These are phyloP conservation scores for Avahi laniger DNA, from an alignment of 2,797 vertebrate species.

Conservation along the genomic window DNA sequence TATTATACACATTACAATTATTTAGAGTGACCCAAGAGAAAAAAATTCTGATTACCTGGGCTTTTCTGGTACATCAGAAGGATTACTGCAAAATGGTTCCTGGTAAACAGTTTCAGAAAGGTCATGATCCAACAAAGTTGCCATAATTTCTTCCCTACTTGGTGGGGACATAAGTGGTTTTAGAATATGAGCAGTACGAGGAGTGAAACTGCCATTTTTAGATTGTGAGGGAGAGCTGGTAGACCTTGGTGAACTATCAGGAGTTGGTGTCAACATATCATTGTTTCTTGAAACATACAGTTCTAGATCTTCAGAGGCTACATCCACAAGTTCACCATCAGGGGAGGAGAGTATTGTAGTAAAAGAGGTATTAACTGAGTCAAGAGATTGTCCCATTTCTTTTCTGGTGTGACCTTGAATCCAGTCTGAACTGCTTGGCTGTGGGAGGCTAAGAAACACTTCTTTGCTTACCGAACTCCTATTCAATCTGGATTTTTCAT, in stretches of 20 bases:
- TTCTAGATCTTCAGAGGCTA: slow-evolving; percentile 89
- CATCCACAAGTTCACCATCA: slow-evolving; percentile 90
- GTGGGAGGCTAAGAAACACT: slow-evolving; percentile 91
- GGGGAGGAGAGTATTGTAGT: slow-evolving; percentile 86
- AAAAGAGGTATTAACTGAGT: slow-evolving; percentile 90
- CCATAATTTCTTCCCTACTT: slow-evolving; percentile 96
- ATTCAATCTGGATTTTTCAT: slow-evolving; percentile 84
- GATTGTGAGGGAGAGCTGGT: slow-evolving; percentile 93
- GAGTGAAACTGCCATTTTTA: slow-evolving; percentile 89
- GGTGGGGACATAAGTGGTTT: slow-evolving; percentile 99
- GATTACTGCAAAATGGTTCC: slow-evolving; percentile 98
- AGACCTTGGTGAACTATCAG: slow-evolving; percentile 96
- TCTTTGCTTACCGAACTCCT: slow-evolving; percentile 87
- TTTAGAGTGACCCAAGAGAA: neutral
- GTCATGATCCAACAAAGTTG: slow-evolving; percentile 93
- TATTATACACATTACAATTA: neutral
- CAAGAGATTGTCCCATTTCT: slow-evolving; percentile 87
- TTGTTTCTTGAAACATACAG: slow-evolving; percentile 87
- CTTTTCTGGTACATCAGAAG: slow-evolving; percentile 94
- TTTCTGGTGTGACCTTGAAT: slow-evolving; percentile 87
- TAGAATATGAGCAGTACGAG: slow-evolving; percentile 91
- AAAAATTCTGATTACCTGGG: slow-evolving; percentile 89
- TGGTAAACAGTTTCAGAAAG: slow-evolving; percentile 95
- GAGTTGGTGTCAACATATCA: slow-evolving; percentile 92
- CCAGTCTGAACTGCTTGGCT: slow-evolving; percentile 88